These are phyloP conservation scores for Thripadectes ignobilis DNA, from an alignment of 2,797 vertebrate species.

Conservation along the genomic window DNA sequence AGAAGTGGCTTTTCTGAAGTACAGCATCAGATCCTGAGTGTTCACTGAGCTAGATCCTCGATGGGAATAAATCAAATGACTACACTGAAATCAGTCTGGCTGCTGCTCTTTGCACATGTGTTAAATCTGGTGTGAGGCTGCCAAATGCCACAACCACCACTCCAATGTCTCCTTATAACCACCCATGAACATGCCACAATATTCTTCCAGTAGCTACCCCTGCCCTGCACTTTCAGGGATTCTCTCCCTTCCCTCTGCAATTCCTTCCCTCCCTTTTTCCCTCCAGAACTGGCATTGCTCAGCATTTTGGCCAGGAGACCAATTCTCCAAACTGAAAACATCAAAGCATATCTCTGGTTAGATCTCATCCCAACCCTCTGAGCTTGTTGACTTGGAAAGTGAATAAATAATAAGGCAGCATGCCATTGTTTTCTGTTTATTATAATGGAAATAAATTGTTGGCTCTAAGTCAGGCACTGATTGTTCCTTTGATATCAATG, in stretches of 20 bases:
- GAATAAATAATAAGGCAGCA: slow-evolving; percentile 48
- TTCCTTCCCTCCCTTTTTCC: background rate
- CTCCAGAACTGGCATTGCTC: background rate
- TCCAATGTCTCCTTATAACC: background rate
- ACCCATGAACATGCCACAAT: background rate
- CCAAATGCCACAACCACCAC: background rate
- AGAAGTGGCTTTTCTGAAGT: background rate
- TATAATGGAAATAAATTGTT: slow-evolving; percentile 67
- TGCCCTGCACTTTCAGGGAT: background rate
- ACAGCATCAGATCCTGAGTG: background rate
- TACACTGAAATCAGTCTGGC: background rate
- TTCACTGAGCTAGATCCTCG: background rate
- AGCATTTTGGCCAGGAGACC: slow-evolving; percentile 1
- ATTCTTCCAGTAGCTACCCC: background rate
- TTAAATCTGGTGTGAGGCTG: background rate
- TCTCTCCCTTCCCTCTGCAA: background rate
- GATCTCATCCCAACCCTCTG: slow-evolving; percentile 27
- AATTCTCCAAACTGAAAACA: slow-evolving; percentile 13
- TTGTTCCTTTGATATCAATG: slow-evolving; percentile 69
- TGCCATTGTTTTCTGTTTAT: slow-evolving; percentile 68
- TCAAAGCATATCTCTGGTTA: slow-evolving; percentile 56
- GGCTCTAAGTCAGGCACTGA: slow-evolving; percentile 50
- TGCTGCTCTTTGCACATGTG: background rate
- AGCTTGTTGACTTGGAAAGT: slow-evolving; percentile 38
- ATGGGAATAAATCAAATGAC: background rate